Conservation (phyloP, 2,113 vertebrate genomes). For the Poeciliopsis turrubarensis region DNA sequence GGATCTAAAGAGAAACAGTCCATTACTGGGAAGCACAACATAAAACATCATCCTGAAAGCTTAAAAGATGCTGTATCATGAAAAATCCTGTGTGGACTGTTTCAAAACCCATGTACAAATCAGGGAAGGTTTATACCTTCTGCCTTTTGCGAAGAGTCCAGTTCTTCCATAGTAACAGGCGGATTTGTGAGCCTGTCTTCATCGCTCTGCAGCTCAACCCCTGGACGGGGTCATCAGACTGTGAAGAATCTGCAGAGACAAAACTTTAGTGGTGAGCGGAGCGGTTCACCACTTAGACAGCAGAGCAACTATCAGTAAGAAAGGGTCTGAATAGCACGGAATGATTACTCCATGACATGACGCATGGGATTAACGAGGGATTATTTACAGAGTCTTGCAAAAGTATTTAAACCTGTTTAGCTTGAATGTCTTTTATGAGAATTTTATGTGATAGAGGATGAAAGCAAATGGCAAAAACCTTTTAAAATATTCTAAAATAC, state of each 20-base stretch:
- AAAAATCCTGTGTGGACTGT: not conserved
- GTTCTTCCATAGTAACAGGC: slow-evolving; percentile 97
- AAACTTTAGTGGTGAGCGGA: slow-evolving; percentile 13
- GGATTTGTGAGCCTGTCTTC: slow-evolving; percentile 85
- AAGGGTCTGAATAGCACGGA: not conserved
- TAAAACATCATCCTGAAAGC: not conserved
- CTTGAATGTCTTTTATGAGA: not conserved
- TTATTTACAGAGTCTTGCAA: not conserved
- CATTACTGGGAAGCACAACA: not conserved
- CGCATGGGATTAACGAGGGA: not conserved
- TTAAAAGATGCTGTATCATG: not conserved
- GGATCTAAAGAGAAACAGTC: slow-evolving; percentile 79
- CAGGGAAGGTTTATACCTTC: slow-evolving; percentile 81
- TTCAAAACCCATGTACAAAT: not conserved
- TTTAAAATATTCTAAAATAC: not conserved
- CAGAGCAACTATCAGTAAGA: not conserved
- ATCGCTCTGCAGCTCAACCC: slow-evolving; percentile 77
- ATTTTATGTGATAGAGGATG: not conserved
- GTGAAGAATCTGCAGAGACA: slow-evolving; percentile 54
- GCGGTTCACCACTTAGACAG: not conserved
- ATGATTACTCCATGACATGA: not conserved
- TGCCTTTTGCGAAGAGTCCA: slow-evolving; percentile 95
- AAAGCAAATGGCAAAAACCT: not conserved
- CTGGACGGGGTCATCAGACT: slow-evolving; percentile 67
- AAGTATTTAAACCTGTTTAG: not conserved